Conservation (phyloP, 2,797 vertebrate species). For the Glossophaga mutica region DNA sequence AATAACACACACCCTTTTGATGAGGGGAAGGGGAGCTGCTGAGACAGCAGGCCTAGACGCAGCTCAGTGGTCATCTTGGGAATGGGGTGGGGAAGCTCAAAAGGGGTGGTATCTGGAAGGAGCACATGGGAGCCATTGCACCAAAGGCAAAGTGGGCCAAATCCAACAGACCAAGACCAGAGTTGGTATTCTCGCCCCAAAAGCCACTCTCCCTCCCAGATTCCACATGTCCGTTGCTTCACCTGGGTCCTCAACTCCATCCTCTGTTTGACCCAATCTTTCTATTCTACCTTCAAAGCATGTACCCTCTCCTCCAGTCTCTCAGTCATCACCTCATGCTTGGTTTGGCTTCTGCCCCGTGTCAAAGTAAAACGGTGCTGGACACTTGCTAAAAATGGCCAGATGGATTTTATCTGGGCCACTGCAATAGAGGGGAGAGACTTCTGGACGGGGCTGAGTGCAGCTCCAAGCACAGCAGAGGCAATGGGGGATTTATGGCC, state of each 20-base stretch:
- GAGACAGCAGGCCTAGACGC: neutral
- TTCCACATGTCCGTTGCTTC: neutral
- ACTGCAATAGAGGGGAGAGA: neutral
- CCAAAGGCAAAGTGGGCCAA: neutral
- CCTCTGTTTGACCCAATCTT: neutral
- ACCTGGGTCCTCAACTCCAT: too few species aligned
- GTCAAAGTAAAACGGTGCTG: neutral
- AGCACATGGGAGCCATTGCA: neutral
- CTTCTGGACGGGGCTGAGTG: neutral
- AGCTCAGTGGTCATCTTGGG: neutral
- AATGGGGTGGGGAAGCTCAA: neutral
- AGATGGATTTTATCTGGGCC: neutral
- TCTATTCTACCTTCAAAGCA: neutral
- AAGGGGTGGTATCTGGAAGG: neutral
- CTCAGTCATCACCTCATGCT: rapidly evolving
- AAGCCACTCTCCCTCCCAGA: neutral
- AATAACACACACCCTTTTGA: neutral
- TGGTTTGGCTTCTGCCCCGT: neutral
- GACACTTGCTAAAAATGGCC: neutral
- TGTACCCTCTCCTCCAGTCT: neutral
- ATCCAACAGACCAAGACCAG: neutral
- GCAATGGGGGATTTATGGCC: neutral
- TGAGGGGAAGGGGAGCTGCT: too few species aligned
- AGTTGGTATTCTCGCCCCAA: neutral
- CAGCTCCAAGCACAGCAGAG: neutral